phyloP scores from a whole-genome alignment of 2,888 invertebrate species.

The Nymphalis c-album region DNA sequence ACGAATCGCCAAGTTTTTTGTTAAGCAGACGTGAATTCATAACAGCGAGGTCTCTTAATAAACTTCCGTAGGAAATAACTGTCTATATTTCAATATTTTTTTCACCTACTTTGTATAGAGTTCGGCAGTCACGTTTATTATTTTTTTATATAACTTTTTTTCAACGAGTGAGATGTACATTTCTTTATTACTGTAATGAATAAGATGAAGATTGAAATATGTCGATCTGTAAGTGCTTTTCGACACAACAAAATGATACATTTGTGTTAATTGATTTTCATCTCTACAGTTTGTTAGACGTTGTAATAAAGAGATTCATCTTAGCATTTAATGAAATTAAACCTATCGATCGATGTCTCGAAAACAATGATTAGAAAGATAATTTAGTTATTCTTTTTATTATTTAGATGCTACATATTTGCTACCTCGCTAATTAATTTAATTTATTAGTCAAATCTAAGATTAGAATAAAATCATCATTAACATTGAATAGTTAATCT shows the following conservation, averaged over 20 bases:
- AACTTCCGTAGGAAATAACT: conserved; percentile 27
- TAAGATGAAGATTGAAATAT: conserved; percentile 17
- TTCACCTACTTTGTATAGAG: conserved; percentile 14
- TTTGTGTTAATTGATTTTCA: neutral
- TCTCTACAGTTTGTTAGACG: neutral
- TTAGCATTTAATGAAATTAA: neutral
- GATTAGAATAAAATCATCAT: too few relatives aligned
- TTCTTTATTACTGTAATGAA: conserved; percentile 20
- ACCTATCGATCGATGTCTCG: neutral
- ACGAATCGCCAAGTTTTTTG: neutral
- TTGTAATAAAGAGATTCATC: neutral
- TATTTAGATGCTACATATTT: too few relatives aligned
- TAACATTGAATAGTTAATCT: too few relatives aligned
- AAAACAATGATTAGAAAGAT: too few relatives aligned
- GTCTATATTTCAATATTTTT: conserved; percentile 7
- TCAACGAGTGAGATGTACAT: conserved; percentile 35
- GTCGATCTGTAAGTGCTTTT: conserved; percentile 9
- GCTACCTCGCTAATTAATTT: too few relatives aligned
- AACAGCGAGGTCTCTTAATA: neutral
- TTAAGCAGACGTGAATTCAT: neutral
- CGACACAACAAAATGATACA: neutral
- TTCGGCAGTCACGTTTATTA: conserved; percentile 41
- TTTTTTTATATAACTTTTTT: conserved; percentile 36
- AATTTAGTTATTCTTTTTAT: too few relatives aligned
- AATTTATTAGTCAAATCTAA: too few relatives aligned